Evolutionary conservation across 2,888 invertebrate genomes (phyloP).

Genomic region (Bugulina stolonifera): DNA sequence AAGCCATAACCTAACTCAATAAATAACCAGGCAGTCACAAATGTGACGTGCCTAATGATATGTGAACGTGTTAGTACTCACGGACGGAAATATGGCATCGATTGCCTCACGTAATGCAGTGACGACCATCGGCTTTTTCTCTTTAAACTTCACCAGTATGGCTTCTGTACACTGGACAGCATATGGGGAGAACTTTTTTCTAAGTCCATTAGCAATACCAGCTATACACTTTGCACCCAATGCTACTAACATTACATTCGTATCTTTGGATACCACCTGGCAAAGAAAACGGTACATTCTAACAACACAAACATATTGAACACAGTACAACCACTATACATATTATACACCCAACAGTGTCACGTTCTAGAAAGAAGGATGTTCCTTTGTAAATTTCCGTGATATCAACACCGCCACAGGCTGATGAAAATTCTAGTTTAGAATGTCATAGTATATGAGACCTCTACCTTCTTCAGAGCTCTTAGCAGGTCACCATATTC

Average conservation of each 20-base stretch:
- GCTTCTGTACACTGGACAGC: conserved; percentile 59
- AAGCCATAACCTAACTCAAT: no score
- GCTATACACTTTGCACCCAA: conserved; percentile 77
- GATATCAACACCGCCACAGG: no score
- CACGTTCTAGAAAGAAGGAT: no score
- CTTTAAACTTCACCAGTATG: conserved; percentile 91
- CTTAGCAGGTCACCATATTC: conserved; percentile 86
- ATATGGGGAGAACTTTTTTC: conserved; percentile 79
- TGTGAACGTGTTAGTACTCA: no score
- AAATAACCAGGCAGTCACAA: no score
- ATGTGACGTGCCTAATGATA: no score
- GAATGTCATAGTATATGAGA: no score
- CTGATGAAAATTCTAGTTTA: no score
- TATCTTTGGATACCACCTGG: conserved; percentile 83
- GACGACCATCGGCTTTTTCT: conserved; percentile 89
- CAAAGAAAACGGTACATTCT: background rate
- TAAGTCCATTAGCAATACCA: conserved; percentile 75
- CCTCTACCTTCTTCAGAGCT: conserved; percentile 74
- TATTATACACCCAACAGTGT: no score
- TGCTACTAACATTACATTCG: conserved; percentile 87
- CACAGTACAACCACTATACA: no score
- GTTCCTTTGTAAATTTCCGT: no score
- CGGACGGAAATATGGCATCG: conserved; percentile 77
- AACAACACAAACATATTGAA: no score
- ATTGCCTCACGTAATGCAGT: conserved; percentile 77